Evolutionary conservation across 2,113 vertebrate species (phyloP), one percentile per base, ranked within the genome.

Genomic region (Microtus richardsoni): DNA sequence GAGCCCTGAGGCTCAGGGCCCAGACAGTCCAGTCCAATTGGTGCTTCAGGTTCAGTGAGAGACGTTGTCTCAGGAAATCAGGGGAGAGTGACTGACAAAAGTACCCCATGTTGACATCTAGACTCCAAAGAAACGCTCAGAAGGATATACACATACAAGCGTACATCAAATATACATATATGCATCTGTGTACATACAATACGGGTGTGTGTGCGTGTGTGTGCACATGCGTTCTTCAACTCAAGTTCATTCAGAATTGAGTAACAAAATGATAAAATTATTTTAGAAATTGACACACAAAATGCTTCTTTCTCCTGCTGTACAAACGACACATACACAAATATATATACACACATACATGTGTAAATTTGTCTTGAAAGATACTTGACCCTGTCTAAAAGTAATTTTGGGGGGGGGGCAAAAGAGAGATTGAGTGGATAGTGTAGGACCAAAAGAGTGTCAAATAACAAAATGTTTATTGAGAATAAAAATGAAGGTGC

Each of bases 221-320:
- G 14, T 54, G 8, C 14, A 17, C 13, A 9, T 39, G 41, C 17
- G 21, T 28, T 36, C 26, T 47, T 44, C 36, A 58, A 60, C 36
- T 62, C 30, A 86, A 66, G 60, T 4, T 30, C 41, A 85, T 7
- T 2, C 17, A 49, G 62, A 86, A 68, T 30, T 22, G 68, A 86
- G 36, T 36, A 49, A 21, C 17, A 68, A 36, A 68, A 68, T 22
- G 44, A 11, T 24, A 86, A 86, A 47, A 71, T 71, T 97, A 71
- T 71, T 97, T 52, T 60, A 85, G 44, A 93, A 77, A 84, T 84
- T 95, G 49, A 91, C 70, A 90, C 85, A 62, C 39, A 91, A 86
- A 94, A 36, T 24, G 30, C 41, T 39, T 47, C 77, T 83, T 52
- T 17, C 28, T 79, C 24, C 36, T 85, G 64, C 52, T 58, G 60